Percentiles rank a stretch among this genome's conserved stretches.
Evolutionary conservation across 2,888 invertebrate species (phyloP).

Genomic region (Nasonovia ribisnigri): DNA sequence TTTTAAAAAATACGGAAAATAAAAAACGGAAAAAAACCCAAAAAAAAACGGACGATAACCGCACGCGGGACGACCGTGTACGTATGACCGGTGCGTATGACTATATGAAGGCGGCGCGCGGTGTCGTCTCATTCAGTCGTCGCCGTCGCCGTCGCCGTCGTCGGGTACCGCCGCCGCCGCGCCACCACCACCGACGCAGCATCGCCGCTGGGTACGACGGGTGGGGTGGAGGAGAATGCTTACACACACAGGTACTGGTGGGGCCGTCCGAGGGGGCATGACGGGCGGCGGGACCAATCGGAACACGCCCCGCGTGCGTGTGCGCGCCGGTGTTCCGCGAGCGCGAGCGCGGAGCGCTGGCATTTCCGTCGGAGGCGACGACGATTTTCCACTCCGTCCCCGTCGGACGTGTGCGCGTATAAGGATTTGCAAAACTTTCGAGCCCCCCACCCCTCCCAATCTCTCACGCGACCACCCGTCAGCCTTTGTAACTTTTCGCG

Average conservation of each 20-base stretch:
- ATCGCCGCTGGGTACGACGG: slow-evolving; percentile 33
- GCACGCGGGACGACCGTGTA: slow-evolving; percentile 63
- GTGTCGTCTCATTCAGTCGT: slow-evolving; percentile 56
- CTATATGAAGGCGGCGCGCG: slow-evolving; percentile 65
- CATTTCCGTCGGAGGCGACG: slow-evolving; percentile 24
- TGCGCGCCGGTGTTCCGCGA: slow-evolving; percentile 67
- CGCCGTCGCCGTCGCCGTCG: slow-evolving; percentile 67
- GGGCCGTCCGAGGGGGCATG: slow-evolving; percentile 68
- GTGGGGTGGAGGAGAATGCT: slow-evolving; percentile 68
- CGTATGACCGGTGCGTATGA: slow-evolving; percentile 64
- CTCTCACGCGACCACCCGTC: background rate
- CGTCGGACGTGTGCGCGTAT: background rate
- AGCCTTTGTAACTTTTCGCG: background rate
- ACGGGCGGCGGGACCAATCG: slow-evolving; percentile 69
- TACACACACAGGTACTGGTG: slow-evolving; percentile 54
- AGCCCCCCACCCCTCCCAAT: background rate
- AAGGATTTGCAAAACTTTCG: slow-evolving; percentile 59
- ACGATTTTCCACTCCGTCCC: slow-evolving; percentile 15
- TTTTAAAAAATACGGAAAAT: background rate
- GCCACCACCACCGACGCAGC: slow-evolving; percentile 50
- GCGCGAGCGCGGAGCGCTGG: slow-evolving; percentile 49
- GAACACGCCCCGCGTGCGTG: slow-evolving; percentile 67
- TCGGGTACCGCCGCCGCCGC: slow-evolving; percentile 26
- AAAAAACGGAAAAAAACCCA: slow-evolving; percentile 43
- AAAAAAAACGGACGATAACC: slow-evolving; percentile 61